Conservation (phyloP, 2,113 vertebrate genomes). For the Dipodomys ordii region DNA sequence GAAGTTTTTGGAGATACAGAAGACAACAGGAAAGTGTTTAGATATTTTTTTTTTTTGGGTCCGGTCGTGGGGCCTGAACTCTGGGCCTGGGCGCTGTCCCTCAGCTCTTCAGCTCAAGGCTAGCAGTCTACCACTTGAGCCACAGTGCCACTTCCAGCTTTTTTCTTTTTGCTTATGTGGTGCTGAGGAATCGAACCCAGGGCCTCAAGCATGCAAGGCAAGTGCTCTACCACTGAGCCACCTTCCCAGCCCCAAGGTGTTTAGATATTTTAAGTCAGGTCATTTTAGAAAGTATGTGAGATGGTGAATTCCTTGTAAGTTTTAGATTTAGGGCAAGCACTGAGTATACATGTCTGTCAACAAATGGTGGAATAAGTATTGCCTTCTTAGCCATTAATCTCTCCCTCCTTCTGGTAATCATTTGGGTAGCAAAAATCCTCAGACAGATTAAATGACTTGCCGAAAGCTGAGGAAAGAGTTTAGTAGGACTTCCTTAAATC, state of each 20-base stretch:
- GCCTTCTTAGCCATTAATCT: background rate
- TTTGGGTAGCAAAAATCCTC: background rate
- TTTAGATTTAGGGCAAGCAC: background rate
- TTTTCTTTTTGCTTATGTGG: no score
- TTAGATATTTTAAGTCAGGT: background rate
- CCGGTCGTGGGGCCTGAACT: no score
- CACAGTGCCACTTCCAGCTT: no score
- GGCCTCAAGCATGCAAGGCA: no score
- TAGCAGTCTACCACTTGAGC: no score
- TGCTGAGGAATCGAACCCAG: no score
- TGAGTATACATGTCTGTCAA: background rate
- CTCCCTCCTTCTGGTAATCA: background rate
- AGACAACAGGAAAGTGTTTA: background rate
- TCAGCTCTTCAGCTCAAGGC: no score
- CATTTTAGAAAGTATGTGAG: background rate
- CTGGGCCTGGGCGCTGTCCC: no score
- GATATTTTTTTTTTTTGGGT: no score
- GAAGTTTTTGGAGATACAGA: background rate
- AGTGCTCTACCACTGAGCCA: no score
- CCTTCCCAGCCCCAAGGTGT: no score
- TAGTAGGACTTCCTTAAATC: background rate
- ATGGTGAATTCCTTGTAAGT: background rate
- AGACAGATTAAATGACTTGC: background rate
- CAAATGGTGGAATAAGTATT: background rate
- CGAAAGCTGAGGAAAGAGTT: background rate